A percentile compares a stretch with the other conserved stretches of the same genome.
phyloP scores from a whole-genome alignment of 1,140 invertebrate genomes.

The Nebria ingens region DNA sequence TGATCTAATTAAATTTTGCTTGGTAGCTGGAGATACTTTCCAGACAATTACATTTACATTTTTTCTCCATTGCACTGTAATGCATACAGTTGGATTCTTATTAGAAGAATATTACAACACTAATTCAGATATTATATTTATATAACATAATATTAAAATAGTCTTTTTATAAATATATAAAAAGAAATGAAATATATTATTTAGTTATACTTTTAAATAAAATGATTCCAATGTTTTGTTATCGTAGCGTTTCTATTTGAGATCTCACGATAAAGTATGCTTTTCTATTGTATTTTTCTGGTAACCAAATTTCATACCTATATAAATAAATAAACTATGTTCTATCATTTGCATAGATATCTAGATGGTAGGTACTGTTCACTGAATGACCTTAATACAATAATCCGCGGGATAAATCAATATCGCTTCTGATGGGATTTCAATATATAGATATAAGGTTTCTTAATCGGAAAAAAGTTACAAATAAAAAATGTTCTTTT shows the following conservation, averaged over 20 bases:
- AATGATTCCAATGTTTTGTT: neutral
- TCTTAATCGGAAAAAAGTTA: slow-evolving; percentile 7
- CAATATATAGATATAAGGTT: slow-evolving; percentile 8
- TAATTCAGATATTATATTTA: too few species aligned
- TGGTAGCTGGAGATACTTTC: neutral
- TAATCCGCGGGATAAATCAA: slow-evolving; percentile 3
- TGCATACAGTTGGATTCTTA: too few species aligned
- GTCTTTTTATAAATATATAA: too few species aligned
- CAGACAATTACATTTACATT: neutral
- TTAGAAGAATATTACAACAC: too few species aligned
- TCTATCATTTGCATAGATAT: too few species aligned
- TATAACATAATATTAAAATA: too few species aligned
- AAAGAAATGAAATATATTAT: too few species aligned
- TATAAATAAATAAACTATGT: neutral
- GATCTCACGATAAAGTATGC: neutral
- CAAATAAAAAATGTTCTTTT: neutral
- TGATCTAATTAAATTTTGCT: neutral
- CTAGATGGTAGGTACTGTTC: neutral
- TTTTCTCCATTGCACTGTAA: neutral
- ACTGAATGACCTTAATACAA: neutral
- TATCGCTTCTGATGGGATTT: neutral
- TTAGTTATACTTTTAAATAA: too few species aligned
- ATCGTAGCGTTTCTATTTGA: neutral
- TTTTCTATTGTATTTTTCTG: neutral
- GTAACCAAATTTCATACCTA: too few species aligned